A percentile compares a stretch with the other conserved stretches of the same genome.
Evolutionary conservation across 2,113 vertebrate genomes (phyloP).

Genomic region (Gallinago media): DNA sequence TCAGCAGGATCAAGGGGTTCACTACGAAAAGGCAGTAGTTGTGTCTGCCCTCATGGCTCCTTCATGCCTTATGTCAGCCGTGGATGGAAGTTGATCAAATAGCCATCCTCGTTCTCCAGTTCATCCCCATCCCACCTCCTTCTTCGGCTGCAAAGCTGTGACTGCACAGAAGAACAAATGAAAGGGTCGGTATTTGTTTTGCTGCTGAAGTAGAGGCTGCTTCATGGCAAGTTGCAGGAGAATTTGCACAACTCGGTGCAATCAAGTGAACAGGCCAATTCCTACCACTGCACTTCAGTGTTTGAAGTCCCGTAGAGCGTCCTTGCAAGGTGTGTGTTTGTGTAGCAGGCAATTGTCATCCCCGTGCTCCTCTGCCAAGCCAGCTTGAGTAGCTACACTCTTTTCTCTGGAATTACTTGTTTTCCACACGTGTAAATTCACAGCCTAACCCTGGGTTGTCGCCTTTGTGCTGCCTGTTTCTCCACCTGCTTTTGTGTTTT

Average conservation of each 20-base stretch:
- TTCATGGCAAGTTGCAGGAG: background rate
- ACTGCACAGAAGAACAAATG: background rate
- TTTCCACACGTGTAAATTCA: background rate
- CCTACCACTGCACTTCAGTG: background rate
- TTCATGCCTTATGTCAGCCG: slow-evolving; percentile 35
- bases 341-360: background rate
- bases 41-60: slow-evolving; percentile 55
- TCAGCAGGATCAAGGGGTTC: slow-evolving; percentile 67
- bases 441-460: background rate
- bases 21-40: slow-evolving; percentile 43
- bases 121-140: background rate
- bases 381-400: background rate
- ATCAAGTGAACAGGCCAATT: background rate
- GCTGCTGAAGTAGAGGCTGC: background rate
- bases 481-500: background rate
- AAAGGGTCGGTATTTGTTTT: background rate
- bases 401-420: background rate
- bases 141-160: background rate
- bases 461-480: background rate
- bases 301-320: background rate
- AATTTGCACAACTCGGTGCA: background rate
- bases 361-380: background rate
- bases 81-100: slow-evolving; percentile 56
- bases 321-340: background rate
- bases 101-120: background rate